These are phyloP conservation scores for Ips nitidus DNA, from an alignment of 1,140 invertebrate species.

Conservation along the genomic window DNA sequence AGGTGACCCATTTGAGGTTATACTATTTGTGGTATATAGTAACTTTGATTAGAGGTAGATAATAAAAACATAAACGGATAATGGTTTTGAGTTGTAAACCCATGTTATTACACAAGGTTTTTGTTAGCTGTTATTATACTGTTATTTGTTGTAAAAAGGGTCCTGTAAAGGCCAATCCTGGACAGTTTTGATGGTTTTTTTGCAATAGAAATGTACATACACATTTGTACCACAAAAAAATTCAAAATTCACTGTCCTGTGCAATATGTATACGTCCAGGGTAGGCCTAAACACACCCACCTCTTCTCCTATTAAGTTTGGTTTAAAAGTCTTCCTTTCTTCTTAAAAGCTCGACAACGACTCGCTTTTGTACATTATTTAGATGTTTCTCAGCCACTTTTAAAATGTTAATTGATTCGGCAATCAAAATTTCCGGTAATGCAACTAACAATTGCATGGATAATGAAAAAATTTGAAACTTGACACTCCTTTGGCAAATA, in stretches of 20 bases:
- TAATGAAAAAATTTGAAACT: conserved; percentile 47
- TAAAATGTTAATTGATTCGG: conserved; percentile 45
- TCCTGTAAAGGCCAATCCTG: background rate
- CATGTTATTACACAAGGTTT: conserved; percentile 50
- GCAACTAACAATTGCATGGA: conserved; percentile 47
- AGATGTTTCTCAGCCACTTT: conserved; percentile 40
- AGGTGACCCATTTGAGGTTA: conserved; percentile 47
- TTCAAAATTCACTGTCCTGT: too few species aligned
- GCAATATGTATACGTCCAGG: too few species aligned
- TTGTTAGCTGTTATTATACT: conserved; percentile 50
- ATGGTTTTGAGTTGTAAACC: conserved; percentile 50
- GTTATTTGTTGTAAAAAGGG: conserved; percentile 50
- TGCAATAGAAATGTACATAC: too few species aligned
- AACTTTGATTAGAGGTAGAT: conserved; percentile 54
- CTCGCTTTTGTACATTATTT: conserved; percentile 28
- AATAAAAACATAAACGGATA: conserved; percentile 51
- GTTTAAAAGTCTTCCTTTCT: conserved; percentile 46
- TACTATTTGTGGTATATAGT: conserved; percentile 56
- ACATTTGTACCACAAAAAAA: too few species aligned
- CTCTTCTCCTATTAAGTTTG: conserved; percentile 46
- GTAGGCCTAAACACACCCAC: too few species aligned
- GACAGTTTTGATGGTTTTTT: background rate
- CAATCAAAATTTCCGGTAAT: conserved; percentile 54
- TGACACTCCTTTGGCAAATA: conserved; percentile 51
- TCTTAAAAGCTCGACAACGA: conserved; percentile 48